Evolutionary conservation across 2,888 invertebrate species (phyloP).

Genomic region (Leistus spinibarbis): DNA sequence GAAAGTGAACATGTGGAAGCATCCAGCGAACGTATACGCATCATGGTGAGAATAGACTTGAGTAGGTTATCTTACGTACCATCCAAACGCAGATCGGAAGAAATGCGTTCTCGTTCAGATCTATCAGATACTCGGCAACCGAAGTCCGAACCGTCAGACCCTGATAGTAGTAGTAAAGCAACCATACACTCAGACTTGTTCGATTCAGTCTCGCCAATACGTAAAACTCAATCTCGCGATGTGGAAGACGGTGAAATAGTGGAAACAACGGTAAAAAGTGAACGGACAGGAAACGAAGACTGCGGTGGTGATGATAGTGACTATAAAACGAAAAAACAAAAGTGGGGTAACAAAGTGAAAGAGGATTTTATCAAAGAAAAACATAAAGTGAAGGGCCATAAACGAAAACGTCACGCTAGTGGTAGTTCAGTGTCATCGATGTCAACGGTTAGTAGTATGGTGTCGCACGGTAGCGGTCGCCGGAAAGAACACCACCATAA

Average conservation of each 20-base stretch:
- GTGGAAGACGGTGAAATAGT: constrained; percentile 42
- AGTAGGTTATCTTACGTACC: constrained; percentile 52
- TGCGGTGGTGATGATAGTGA: constrained; percentile 41
- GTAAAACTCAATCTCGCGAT: constrained; percentile 39
- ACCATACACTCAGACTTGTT: constrained; percentile 38
- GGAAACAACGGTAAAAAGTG: constrained; percentile 43
- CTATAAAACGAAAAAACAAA: constrained; percentile 39
- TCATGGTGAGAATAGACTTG: constrained; percentile 50
- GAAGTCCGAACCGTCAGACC: constrained; percentile 41
- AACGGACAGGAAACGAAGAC: constrained; percentile 41
- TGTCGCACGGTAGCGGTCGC: constrained; percentile 50
- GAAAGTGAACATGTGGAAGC: constrained; percentile 32
- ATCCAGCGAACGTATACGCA: constrained; percentile 6
- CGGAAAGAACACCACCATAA: constrained; percentile 47
- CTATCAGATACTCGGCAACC: constrained; percentile 59
- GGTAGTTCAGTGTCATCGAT: constrained; percentile 55
- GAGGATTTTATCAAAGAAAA: constrained; percentile 29
- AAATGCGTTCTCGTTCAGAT: constrained; percentile 60
- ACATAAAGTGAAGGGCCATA: constrained; percentile 44
- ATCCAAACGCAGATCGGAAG: constrained; percentile 55
- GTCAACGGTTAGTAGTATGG: constrained; percentile 53
- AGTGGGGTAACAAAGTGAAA: constrained; percentile 35
- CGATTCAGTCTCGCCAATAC: constrained; percentile 35
- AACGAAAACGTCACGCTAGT: constrained; percentile 55
- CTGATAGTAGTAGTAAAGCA: constrained; percentile 32